These are phyloP conservation scores for Hystrix brachyura DNA, from an alignment of 2,113 vertebrate species.

Conservation along the genomic window DNA sequence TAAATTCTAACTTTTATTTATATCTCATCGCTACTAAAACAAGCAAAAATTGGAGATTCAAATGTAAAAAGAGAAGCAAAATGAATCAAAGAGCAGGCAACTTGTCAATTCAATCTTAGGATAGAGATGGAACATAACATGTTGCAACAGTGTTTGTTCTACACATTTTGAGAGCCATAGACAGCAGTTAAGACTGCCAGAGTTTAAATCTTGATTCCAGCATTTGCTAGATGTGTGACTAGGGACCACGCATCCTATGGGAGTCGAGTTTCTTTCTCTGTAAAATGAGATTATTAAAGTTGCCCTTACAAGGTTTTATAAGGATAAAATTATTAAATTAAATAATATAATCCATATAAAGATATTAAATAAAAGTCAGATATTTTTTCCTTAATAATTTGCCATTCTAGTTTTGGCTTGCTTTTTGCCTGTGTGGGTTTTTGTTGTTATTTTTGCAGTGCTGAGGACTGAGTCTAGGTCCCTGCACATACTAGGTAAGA, in stretches of 20 bases:
- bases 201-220: slow-evolving; percentile 2
- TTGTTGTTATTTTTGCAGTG: background rate
- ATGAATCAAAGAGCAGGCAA: slow-evolving; percentile 46
- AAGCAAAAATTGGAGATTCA: background rate
- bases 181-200: background rate
- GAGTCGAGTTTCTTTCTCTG: background rate
- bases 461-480: background rate
- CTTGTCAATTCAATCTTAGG: background rate
- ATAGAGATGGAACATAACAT: background rate
- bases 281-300: slow-evolving; percentile 5
- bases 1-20: slow-evolving; percentile 1
- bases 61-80: background rate
- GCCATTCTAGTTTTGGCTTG: background rate
- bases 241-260: background rate
- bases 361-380: background rate
- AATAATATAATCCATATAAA: slow-evolving; percentile 39
- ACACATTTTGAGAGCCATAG: background rate
- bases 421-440: background rate
- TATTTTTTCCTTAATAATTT: slow-evolving; percentile 27
- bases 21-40: background rate
- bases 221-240: background rate
- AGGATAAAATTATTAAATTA: slow-evolving; percentile 31
- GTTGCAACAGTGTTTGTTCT: background rate
- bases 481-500: background rate
- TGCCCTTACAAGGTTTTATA: background rate